Base-by-base conservation (phyloP, 2,888 invertebrate species). In the Tetheella fluctuosa region DNA sequence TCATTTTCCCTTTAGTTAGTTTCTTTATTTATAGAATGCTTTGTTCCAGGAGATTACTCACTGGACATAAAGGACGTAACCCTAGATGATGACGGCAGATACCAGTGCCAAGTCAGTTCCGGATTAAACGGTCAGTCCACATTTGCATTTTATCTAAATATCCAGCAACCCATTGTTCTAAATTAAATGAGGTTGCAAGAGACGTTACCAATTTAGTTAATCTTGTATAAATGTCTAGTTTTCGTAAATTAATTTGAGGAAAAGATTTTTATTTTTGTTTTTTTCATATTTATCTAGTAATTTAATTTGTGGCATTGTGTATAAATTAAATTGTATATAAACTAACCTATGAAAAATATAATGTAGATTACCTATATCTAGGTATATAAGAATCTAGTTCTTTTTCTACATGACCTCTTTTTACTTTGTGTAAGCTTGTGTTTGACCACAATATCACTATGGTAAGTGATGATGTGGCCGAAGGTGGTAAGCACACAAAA, bases 41-140 rank as follows among this genome's bases (percentile, higher is more conserved):
- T 87, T 86, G 83, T 91, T 90, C 13, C 94, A 98, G 98, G 97
- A 78, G 98, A 98, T 88, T 98, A 95, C 91, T 98, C 98, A 55
- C 93, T 99, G 80, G 97, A 98, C 86, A 98, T 99, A 79, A 95
- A 95, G 79, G 96, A 98, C 59, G 96, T 98, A 64, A 96, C 96
- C 88, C 90, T 99, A 79, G 98, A 98, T 85, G 99, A 99, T 89
- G 98, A 99, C 84, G 98, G 97, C 30, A 94, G 94, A 70, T 99
- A 97, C 89, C 97, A 98, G 91, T 99, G 99, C 83, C 98, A 99
- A 94, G 98, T 98, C 59, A 96, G 97, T 64, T 97, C 98, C 1
- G 97, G 97, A 0, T 94, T 96, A 0, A 93, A 93, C 72, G 95
- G 94, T 93, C 62, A 86, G 86, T 71, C 15, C 4, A 23, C 17